phyloP scores from a whole-genome alignment of 2,113 vertebrate species.

The Oncorhynchus kisutch region DNA sequence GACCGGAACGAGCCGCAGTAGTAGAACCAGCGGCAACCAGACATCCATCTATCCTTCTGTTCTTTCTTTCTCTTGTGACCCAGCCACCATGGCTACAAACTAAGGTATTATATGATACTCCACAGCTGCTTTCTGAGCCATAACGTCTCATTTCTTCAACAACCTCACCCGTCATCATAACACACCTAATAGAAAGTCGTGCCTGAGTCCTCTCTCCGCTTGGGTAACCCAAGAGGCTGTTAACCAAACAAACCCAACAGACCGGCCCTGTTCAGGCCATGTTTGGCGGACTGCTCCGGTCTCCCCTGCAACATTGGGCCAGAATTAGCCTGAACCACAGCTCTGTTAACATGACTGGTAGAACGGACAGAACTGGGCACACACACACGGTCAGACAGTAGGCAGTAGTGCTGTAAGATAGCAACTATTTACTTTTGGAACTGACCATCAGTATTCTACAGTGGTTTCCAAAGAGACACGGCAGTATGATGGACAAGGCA shows the following conservation, averaged over 20 bases:
- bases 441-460: background rate
- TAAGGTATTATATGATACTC: too few species aligned
- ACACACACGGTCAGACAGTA: background rate
- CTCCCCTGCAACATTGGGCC: constrained; percentile 26
- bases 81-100: too few species aligned
- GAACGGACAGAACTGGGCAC: background rate
- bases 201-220: background rate
- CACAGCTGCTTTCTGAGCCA: too few species aligned
- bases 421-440: too few species aligned
- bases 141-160: too few species aligned
- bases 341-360: background rate
- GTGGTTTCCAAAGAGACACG: background rate
- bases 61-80: background rate
- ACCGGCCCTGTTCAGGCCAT: background rate
- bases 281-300: background rate
- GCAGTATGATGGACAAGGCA: background rate
- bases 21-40: constrained; percentile 20
- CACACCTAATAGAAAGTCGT: background rate
- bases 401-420: too few species aligned
- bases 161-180: too few species aligned
- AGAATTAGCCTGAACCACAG: background rate
- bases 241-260: background rate
- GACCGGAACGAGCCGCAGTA: constrained; percentile 33
- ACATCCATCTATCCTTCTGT: background rate
- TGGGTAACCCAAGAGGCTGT: background rate